These are phyloP conservation scores for Congeria kusceri DNA, from an alignment of 2,888 invertebrate genomes.

Conservation along the genomic window DNA sequence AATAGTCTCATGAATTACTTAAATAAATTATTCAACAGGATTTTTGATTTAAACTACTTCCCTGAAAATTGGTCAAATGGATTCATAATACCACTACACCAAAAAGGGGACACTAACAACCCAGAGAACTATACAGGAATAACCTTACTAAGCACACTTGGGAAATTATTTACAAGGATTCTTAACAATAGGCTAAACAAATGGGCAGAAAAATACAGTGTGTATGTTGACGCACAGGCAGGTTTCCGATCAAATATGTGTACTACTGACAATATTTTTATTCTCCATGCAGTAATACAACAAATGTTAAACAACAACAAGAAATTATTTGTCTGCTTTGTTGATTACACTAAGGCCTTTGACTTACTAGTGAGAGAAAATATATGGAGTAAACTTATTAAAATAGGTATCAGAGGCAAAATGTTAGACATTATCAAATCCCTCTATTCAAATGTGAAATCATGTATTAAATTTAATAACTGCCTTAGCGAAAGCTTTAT, in stretches of 20 bases:
- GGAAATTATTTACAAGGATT: conserved; percentile 17
- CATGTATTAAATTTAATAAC: no score
- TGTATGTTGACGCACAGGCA: conserved; percentile 12
- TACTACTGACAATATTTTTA: conserved; percentile 12
- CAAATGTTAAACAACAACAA: no score
- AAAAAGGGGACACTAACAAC: conserved; percentile 16
- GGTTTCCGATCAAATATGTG: conserved; percentile 9
- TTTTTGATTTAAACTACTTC: conserved; percentile 10
- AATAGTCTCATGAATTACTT: conserved; percentile 2
- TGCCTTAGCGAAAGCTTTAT: not conserved
- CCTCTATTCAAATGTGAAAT: no score
- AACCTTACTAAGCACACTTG: conserved; percentile 22
- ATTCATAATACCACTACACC: conserved; percentile 19
- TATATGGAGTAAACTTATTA: no score
- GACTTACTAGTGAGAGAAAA: no score
- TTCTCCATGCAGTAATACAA: not conserved
- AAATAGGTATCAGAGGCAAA: no score
- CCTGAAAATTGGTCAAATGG: conserved; percentile 17
- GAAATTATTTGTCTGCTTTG: no score
- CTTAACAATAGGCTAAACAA: conserved; percentile 14
- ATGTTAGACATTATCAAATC: no score
- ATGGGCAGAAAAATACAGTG: conserved; percentile 14
- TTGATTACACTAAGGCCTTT: no score
- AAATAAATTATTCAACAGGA: conserved; percentile 4
- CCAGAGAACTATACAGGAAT: conserved; percentile 31